phyloP scores from a whole-genome alignment of 2,113 vertebrate species.

The Arizona elegans region DNA sequence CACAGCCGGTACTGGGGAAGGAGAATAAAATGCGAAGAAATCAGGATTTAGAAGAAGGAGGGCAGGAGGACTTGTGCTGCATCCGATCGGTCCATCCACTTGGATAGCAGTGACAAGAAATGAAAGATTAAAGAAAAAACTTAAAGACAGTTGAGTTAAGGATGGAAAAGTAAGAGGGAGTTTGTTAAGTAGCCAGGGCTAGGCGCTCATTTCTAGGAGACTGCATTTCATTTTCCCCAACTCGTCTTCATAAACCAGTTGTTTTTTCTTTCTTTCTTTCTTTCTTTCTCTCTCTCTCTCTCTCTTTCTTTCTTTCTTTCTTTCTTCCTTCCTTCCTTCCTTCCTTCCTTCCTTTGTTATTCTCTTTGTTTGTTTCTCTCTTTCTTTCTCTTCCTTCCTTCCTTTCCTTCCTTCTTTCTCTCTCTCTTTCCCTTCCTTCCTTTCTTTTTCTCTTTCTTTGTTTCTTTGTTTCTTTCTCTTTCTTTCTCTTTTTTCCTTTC shows the following conservation, averaged over 20 bases:
- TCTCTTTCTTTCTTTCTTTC: no score
- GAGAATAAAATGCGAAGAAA: not conserved
- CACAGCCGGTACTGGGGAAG: not conserved
- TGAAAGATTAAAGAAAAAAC: not conserved
- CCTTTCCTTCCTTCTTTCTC: no score
- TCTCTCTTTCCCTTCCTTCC: no score
- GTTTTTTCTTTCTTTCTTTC: no score
- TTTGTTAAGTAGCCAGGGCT: no score
- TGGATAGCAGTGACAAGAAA: not conserved
- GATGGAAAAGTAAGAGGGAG: not conserved
- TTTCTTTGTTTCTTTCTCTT: accelerated
- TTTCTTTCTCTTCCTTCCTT: no score
- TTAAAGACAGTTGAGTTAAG: not conserved
- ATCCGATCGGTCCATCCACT: not conserved
- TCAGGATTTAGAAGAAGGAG: not conserved
- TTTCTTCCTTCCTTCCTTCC: no score
- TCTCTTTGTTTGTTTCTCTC: no score
- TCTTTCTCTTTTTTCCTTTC: no score
- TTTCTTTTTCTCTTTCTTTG: accelerated
- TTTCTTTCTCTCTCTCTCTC: no score
- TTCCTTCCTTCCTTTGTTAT: no score
- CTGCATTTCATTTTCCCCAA: not conserved
- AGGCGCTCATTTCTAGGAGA: no score
- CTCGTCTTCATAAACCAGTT: not conserved
- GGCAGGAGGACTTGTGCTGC: not conserved